Base-by-base conservation (phyloP, 2,113 vertebrate genomes). In the Hystrix brachyura region DNA sequence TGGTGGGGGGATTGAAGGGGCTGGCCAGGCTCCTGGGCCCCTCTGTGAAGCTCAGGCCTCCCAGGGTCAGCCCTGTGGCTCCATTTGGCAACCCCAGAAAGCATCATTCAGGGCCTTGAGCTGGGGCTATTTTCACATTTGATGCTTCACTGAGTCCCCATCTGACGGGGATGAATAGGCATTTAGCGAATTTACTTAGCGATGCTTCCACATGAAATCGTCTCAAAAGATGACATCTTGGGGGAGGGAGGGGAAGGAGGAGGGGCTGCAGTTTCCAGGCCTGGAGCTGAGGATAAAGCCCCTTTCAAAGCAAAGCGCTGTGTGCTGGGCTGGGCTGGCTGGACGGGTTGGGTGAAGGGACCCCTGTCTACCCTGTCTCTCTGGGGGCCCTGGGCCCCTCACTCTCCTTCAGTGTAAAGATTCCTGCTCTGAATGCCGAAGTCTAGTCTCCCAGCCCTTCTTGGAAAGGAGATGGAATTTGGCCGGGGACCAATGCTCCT, bases 141-240 rank as follows among this genome's bases (percentile, higher is more conserved):
- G 97, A 97, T 94, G 98, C 98, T 98, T 98, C 98, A 97, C 94
- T 90, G 98, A 90, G 57, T 97, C 96, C 93, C 97, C 95, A 96
- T 98, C 98, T 98, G 97, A 97, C 60, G 89, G 97, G 98, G 98
- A 98, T 98, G 98, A 99, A 99, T 98, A 97, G 98, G 97, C 98
- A 98, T 98, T 99, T 98, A 99, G 98, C 67, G 97, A 98, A 98
- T 99, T 99, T 99, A 99, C 98, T 99, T 98, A 99, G 98, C 95
- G 83, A 98, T 98, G 97, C 98, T 99, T 99, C 99, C 98, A 98
- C 98, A 98, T 99, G 99, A 99, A 97, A 98, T 98, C 96, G 64
- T 96, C 98, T 98, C 98, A 98, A 99, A 98, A 98, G 98, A 91
- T 93, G 97, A 98, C 98, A 98, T 98, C 97, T 98, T 97, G 0